A percentile compares a stretch with the other conserved stretches of the same genome.
Conservation (phyloP, 2,888 invertebrate species). For the Pristionchus exspectatus region DNA sequence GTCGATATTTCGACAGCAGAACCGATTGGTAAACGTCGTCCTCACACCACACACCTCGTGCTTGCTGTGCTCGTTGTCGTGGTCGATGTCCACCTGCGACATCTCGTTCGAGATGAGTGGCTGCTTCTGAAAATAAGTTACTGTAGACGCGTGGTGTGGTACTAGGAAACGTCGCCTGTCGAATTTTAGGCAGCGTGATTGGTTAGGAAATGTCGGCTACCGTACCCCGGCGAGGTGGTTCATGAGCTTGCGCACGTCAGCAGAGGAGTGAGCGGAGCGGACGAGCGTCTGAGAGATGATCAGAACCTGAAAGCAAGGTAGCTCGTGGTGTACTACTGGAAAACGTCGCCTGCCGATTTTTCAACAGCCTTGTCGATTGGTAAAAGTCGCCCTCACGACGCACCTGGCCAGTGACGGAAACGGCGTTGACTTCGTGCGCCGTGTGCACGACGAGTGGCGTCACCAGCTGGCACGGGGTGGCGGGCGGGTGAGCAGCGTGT, state of each 20-base stretch:
- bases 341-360: not conserved
- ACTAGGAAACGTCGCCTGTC: not conserved
- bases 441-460: constrained; percentile 41
- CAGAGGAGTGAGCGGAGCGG: constrained; percentile 10
- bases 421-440: constrained; percentile 26
- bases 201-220: not conserved
- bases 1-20: not conserved
- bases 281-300: constrained; percentile 37
- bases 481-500: not conserved
- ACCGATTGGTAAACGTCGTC: not conserved
- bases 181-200: not conserved
- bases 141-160: not conserved
- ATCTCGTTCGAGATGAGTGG: constrained; percentile 33
- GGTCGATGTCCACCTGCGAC: constrained; percentile 39
- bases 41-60: not conserved
- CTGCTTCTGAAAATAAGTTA: not conserved
- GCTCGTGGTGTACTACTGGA: not conserved
- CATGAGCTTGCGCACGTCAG: not conserved
- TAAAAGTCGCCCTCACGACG: not conserved
- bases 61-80: constrained; percentile 47
- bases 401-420: constrained; percentile 46
- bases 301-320: constrained; percentile 5
- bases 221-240: constrained; percentile 20
- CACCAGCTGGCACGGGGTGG: not conserved
- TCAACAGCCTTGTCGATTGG: not conserved